Evolutionary conservation across 2,888 invertebrate species (phyloP).

Genomic region (Chrysolina oricalcia): DNA sequence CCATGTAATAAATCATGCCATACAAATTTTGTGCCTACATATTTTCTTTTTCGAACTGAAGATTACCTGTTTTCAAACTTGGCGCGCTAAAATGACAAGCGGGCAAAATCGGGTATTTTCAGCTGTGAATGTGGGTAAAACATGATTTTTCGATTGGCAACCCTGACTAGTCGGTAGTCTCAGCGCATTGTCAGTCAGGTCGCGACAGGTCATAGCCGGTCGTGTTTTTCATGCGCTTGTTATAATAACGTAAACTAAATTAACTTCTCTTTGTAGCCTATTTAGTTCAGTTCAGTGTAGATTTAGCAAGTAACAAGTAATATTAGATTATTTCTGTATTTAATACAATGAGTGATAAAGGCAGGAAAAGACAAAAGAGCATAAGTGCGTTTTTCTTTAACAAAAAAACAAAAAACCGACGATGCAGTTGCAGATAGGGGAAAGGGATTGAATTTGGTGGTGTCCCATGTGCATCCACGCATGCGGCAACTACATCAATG

Average conservation of each 20-base stretch:
- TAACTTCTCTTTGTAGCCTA: not conserved
- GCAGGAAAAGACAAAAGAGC: not conserved
- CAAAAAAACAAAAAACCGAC: slow-evolving; percentile 6
- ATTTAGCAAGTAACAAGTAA: not conserved
- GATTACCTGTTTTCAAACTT: no score
- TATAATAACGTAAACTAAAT: slow-evolving; percentile 1
- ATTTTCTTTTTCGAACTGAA: no score
- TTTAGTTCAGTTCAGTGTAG: not conserved
- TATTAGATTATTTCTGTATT: not conserved
- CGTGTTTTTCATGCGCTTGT: not conserved
- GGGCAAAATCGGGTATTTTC: not conserved
- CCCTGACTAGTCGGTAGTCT: not conserved
- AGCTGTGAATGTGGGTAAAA: not conserved
- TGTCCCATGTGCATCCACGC: slow-evolving; percentile 24
- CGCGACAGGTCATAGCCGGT: not conserved
- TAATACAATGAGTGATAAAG: slow-evolving; percentile 6
- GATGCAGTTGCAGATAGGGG: slow-evolving; percentile 23
- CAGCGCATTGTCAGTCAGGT: not conserved
- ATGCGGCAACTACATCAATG: slow-evolving; percentile 17
- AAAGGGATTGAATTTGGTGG: slow-evolving; percentile 23
- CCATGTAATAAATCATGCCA: no score
- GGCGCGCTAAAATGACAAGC: not conserved
- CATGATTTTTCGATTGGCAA: not conserved
- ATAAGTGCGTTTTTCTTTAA: not conserved
- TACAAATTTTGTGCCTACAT: no score